Conservation (phyloP, 1,140 invertebrate species). For the Phortica variegata region DNA sequence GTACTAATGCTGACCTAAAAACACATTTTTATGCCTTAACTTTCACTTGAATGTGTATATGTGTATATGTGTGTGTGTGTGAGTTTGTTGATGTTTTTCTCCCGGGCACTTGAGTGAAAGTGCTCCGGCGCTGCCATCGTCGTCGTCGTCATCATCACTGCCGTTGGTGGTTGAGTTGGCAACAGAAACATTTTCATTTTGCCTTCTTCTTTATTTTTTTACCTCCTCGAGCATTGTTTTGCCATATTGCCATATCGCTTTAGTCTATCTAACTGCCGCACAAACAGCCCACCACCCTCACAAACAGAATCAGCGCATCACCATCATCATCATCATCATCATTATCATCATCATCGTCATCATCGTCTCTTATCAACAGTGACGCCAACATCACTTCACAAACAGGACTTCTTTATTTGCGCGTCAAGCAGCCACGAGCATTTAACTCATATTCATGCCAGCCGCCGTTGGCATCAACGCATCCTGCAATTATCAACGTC, state of each 20-base stretch:
- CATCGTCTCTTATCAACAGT: too few species aligned
- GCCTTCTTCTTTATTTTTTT: not conserved
- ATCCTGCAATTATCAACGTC: constrained; percentile 51
- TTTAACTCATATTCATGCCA: constrained; percentile 39
- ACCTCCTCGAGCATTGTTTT: too few species aligned
- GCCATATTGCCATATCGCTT: too few species aligned
- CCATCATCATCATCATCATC: too few species aligned
- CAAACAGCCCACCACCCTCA: too few species aligned
- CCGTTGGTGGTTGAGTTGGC: too few species aligned
- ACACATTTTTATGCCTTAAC: constrained; percentile 42
- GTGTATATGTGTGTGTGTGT: too few species aligned
- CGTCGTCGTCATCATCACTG: too few species aligned
- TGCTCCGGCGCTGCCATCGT: not conserved
- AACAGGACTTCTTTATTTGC: constrained; percentile 49
- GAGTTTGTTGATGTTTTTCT: constrained; percentile 17
- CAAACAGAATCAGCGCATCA: too few species aligned
- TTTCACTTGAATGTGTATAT: too few species aligned
- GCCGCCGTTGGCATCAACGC: constrained; percentile 49
- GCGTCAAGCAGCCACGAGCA: constrained; percentile 43
- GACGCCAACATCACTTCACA: not conserved
- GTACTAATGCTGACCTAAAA: constrained; percentile 45
- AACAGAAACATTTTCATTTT: not conserved
- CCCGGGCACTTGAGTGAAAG: constrained; percentile 12
- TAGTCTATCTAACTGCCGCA: too few species aligned
- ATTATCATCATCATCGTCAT: too few species aligned